phyloP scores from a whole-genome alignment of 2,888 invertebrate genomes.

The Temnothorax ravouxi region DNA sequence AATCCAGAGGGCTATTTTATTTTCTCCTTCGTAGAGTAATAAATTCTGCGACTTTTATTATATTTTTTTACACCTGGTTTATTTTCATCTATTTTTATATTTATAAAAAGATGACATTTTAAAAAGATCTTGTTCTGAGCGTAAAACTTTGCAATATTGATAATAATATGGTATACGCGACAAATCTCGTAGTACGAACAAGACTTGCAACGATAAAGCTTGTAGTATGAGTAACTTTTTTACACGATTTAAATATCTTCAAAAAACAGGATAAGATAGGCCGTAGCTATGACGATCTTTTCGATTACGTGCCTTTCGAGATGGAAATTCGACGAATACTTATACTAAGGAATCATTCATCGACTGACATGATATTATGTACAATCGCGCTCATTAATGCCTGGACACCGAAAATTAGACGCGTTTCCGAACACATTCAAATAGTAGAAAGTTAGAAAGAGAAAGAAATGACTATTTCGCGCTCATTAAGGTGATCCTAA shows the following conservation, averaged over 20 bases:
- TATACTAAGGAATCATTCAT: neutral
- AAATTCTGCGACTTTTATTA: neutral
- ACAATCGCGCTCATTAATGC: no score
- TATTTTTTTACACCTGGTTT: neutral
- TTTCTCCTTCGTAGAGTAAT: neutral
- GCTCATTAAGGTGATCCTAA: no score
- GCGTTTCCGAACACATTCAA: no score
- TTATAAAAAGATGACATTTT: conserved; percentile 1
- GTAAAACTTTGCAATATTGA: neutral
- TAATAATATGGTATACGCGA: neutral
- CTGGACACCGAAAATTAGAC: no score
- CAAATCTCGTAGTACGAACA: neutral
- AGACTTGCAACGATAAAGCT: no score
- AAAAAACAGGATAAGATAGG: conserved; percentile 3
- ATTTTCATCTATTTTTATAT: conserved; percentile 7
- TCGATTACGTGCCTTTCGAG: neutral
- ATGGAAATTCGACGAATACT: neutral
- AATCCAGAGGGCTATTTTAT: neutral
- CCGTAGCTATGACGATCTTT: neutral
- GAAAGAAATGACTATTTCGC: no score
- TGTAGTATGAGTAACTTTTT: neutral
- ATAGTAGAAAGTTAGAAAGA: no score
- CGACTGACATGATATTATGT: neutral
- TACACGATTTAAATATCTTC: neutral
- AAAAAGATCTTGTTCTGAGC: neutral